These are phyloP conservation scores for Catostylus mosaicus DNA, from an alignment of 30 jellyfish, hydroid and myxozoan genomes.

Conservation along the genomic window DNA sequence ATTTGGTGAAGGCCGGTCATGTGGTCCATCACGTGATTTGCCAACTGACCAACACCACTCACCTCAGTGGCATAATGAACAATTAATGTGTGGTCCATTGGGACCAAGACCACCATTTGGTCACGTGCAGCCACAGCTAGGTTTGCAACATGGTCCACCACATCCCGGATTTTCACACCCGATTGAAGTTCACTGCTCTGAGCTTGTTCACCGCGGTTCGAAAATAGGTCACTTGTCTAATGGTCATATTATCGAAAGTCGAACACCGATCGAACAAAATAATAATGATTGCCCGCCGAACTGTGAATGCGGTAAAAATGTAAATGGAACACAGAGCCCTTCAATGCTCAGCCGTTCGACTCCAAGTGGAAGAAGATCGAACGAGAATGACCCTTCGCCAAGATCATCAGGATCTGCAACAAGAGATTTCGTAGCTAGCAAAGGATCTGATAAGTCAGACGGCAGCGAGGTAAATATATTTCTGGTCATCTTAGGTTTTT, in stretches of 20 bases:
- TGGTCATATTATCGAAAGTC: slow-evolving; percentile 40
- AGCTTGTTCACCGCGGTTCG: slow-evolving; percentile 43
- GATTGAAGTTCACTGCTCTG: slow-evolving; percentile 46
- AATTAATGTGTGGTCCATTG: slow-evolving; percentile 38
- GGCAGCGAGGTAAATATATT: slow-evolving; percentile 17
- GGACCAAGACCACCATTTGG: slow-evolving; percentile 63
- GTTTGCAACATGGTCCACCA: slow-evolving; percentile 50
- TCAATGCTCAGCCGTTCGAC: slow-evolving; percentile 12
- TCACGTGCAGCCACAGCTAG: slow-evolving; percentile 45
- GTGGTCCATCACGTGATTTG: slow-evolving; percentile 63
- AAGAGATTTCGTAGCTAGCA: slow-evolving; percentile 35
- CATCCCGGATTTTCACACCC: slow-evolving; percentile 48
- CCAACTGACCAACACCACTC: slow-evolving; percentile 47
- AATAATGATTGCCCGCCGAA: slow-evolving; percentile 30
- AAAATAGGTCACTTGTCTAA: slow-evolving; percentile 40
- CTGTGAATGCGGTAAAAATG: slow-evolving; percentile 50
- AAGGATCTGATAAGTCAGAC: slow-evolving; percentile 32
- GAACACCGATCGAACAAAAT: slow-evolving; percentile 18
- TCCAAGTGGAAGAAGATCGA: slow-evolving; percentile 23
- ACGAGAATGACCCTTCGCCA: slow-evolving; percentile 20
- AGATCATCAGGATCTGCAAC: slow-evolving; percentile 29
- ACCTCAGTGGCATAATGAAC: slow-evolving; percentile 66
- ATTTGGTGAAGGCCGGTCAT: slow-evolving; percentile 40
- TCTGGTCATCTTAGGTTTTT: no score
- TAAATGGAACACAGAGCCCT: slow-evolving; percentile 33